Conservation (phyloP, 1,140 invertebrate genomes). For the Panagrolaimus sp. region DNA sequence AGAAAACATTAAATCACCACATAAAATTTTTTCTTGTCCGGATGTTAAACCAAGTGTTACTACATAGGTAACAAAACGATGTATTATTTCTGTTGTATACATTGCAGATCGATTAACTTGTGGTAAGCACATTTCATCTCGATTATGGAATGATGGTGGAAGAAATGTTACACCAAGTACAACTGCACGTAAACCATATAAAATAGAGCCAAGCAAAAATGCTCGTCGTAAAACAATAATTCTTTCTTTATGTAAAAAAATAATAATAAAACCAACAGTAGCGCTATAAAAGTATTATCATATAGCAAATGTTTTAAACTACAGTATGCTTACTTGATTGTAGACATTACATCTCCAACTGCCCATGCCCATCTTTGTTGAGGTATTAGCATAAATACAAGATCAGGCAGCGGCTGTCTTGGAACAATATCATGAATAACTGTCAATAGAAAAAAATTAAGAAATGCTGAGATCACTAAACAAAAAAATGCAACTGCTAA, state of each 20-base stretch:
- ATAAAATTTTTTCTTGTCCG: constrained; percentile 56
- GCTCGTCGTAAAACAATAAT: constrained; percentile 50
- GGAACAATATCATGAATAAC: constrained; percentile 58
- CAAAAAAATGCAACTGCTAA: constrained; percentile 52
- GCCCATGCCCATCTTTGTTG: constrained; percentile 57
- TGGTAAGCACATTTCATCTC: constrained; percentile 54
- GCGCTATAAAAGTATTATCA: constrained; percentile 39
- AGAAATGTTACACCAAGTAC: constrained; percentile 55
- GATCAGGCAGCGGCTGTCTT: constrained; percentile 43
- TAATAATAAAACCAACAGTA: constrained; percentile 50
- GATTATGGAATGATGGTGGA: constrained; percentile 54
- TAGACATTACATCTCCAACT: constrained; percentile 56
- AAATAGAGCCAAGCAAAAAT: constrained; percentile 44
- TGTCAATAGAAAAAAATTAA: constrained; percentile 57
- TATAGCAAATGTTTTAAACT: constrained; percentile 12
- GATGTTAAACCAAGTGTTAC: constrained; percentile 58
- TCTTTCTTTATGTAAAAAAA: constrained; percentile 51
- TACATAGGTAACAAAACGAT: constrained; percentile 53
- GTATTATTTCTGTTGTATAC: constrained; percentile 17
- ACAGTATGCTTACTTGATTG: constrained; percentile 43
- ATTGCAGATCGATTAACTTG: constrained; percentile 53
- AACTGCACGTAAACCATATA: constrained; percentile 47
- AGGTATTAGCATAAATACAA: constrained; percentile 52
- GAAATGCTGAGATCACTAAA: constrained; percentile 51
- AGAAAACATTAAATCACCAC: constrained; percentile 53